A percentile compares a stretch with the other conserved stretches of the same genome.
These are phyloP conservation scores for Eriocheir sinensis DNA, from an alignment of 1,140 invertebrate genomes.

Conservation along the genomic window DNA sequence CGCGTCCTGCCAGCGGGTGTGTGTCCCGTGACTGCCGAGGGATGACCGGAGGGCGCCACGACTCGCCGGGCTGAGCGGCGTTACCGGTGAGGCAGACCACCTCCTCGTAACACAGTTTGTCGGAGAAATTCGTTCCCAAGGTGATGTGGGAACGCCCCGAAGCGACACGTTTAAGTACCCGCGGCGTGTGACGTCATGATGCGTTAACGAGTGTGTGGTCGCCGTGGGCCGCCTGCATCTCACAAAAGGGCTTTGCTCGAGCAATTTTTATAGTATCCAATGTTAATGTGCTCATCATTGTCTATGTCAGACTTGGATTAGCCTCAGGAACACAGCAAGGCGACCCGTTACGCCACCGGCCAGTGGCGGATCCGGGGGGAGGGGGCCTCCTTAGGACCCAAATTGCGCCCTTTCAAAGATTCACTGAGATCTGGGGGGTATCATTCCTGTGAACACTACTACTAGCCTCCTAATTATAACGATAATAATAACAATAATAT, in stretches of 20 bases:
- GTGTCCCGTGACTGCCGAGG: background rate
- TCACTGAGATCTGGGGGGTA: too few relatives aligned
- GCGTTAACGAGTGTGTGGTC: background rate
- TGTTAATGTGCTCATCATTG: too few relatives aligned
- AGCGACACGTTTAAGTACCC: background rate
- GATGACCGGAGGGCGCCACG: too few relatives aligned
- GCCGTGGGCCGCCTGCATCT: background rate
- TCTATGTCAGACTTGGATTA: background rate
- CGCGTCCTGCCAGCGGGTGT: background rate
- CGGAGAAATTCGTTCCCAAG: background rate
- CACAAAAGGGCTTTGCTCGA: too few relatives aligned
- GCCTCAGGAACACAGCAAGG: background rate
- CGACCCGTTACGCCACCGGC: background rate
- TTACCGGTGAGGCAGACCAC: background rate
- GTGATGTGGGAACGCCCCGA: background rate
- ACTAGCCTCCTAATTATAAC: too few relatives aligned
- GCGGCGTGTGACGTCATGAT: background rate
- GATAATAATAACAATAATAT: too few relatives aligned
- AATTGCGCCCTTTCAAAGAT: too few relatives aligned
- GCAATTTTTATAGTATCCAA: too few relatives aligned
- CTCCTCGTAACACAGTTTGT: background rate
- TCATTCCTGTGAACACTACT: too few relatives aligned
- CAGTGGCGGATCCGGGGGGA: too few relatives aligned
- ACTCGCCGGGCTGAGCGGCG: background rate
- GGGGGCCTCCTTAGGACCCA: too few relatives aligned